These are phyloP conservation scores for Toxotes jaculatrix DNA, from an alignment of 2,113 vertebrate genomes.

Conservation along the genomic window DNA sequence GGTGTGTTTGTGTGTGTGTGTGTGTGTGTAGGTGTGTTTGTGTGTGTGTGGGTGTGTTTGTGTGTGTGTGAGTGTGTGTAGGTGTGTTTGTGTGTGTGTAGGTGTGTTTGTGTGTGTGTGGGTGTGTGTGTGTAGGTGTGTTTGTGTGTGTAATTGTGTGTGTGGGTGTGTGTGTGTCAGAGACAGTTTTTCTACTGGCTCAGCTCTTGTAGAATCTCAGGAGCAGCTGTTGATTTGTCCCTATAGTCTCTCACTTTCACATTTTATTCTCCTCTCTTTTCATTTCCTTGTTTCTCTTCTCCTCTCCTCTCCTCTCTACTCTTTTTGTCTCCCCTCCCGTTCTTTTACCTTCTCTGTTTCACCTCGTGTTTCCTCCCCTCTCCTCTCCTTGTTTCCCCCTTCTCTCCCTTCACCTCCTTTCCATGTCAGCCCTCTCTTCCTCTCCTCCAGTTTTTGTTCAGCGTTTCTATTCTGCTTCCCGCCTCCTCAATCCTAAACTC, in stretches of 20 bases:
- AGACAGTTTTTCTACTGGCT: slow-evolving; percentile 12
- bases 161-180: slow-evolving; percentile 13
- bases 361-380: too few relatives aligned
- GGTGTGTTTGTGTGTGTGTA: too few relatives aligned
- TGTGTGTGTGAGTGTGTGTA: too few relatives aligned
- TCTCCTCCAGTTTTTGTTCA: neutral
- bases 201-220: slow-evolving; percentile 47
- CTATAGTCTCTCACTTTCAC: slow-evolving; percentile 37
- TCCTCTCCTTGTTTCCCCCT: neutral
- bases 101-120: too few relatives aligned
- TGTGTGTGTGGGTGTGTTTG: too few relatives aligned
- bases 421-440: neutral
- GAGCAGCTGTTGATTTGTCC: slow-evolving; percentile 64
- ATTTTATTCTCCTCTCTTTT: slow-evolving; percentile 29
- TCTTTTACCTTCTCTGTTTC: neutral
- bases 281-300: slow-evolving; percentile 15
- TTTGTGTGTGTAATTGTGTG: slow-evolving; percentile 32
- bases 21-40: too few relatives aligned
- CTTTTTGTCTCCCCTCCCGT: neutral
- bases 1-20: neutral
- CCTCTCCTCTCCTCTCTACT: neutral
- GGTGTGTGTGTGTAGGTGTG: too few relatives aligned
- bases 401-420: neutral
- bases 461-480: slow-evolving; percentile 21
- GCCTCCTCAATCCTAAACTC: slow-evolving; percentile 13